phyloP scores from a whole-genome alignment of 2,888 invertebrate genomes.

The Hetaerina titia region DNA sequence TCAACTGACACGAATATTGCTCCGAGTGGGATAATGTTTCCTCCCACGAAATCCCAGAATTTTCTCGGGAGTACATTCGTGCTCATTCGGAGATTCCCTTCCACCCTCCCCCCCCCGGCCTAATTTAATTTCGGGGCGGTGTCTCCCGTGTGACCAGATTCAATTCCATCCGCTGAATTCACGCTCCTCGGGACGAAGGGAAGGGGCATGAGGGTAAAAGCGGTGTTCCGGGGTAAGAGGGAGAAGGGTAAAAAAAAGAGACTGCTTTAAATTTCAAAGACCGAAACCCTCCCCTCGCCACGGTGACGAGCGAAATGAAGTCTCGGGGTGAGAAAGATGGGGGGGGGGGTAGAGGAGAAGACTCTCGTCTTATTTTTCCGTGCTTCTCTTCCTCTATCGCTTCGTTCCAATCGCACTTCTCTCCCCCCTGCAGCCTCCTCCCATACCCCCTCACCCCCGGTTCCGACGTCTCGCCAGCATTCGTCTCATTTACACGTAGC shows the following conservation, averaged over 20 bases:
- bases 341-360: not conserved
- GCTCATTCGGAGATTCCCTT: not conserved
- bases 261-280: conserved; percentile 12
- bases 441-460: not conserved
- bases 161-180: conserved; percentile 9
- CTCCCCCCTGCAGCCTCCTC: not conserved
- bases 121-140: conserved; percentile 10
- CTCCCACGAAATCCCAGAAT: not conserved
- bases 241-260: not conserved
- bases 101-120: not conserved
- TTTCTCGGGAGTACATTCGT: not conserved
- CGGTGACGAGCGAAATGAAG: not conserved
- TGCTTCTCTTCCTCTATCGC: not conserved
- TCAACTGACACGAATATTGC: not conserved
- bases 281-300: not conserved
- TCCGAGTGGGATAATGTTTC: not conserved
- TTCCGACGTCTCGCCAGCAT: not conserved
- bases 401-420: no score
- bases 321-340: not conserved
- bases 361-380: not conserved
- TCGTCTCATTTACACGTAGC: not conserved
- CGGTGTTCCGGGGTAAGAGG: not conserved
- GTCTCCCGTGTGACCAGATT: conserved; percentile 24
- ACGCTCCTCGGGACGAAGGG: not conserved
- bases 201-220: not conserved